Percentiles rank a stretch among this genome's conserved stretches.
Evolutionary conservation across 2,797 vertebrate species (phyloP).

Genomic region (Dermochelys coriacea): DNA sequence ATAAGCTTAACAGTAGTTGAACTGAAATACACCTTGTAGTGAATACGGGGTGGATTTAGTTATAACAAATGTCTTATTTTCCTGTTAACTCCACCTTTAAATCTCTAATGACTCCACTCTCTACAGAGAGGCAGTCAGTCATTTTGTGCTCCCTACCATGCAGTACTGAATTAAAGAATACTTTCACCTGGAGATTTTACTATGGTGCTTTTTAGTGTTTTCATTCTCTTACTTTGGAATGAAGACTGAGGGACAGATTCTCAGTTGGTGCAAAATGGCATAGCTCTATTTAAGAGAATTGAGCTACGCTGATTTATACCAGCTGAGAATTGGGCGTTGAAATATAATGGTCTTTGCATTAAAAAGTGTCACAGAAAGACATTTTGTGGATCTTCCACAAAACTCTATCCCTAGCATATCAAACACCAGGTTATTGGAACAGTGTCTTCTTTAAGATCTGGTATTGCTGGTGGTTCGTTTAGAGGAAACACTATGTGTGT

Average conservation of each 20-base stretch:
- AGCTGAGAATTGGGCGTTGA: background rate
- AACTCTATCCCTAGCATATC: background rate
- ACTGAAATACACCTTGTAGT: background rate
- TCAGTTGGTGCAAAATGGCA: background rate
- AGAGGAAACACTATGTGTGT: background rate
- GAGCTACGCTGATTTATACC: background rate
- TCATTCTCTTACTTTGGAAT: background rate
- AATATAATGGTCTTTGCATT: background rate
- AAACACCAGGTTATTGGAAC: background rate
- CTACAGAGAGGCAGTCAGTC: background rate
- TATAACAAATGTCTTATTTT: rapidly evolving
- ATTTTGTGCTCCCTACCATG: background rate
- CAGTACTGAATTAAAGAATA: constrained; percentile 34
- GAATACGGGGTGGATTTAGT: background rate
- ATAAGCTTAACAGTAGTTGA: rapidly evolving
- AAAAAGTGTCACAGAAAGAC: background rate
- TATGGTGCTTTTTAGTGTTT: constrained; percentile 23
- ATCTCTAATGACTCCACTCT: rapidly evolving
- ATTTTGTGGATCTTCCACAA: background rate
- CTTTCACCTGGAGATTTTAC: background rate
- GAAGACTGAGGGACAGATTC: background rate
- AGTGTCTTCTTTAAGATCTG: background rate
- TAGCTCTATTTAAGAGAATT: background rate
- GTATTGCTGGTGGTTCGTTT: background rate
- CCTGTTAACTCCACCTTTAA: rapidly evolving